Percentiles rank a stretch among this genome's conserved stretches.
Evolutionary conservation across 2,113 vertebrate genomes (phyloP).

Genomic region (Proteles cristata): DNA sequence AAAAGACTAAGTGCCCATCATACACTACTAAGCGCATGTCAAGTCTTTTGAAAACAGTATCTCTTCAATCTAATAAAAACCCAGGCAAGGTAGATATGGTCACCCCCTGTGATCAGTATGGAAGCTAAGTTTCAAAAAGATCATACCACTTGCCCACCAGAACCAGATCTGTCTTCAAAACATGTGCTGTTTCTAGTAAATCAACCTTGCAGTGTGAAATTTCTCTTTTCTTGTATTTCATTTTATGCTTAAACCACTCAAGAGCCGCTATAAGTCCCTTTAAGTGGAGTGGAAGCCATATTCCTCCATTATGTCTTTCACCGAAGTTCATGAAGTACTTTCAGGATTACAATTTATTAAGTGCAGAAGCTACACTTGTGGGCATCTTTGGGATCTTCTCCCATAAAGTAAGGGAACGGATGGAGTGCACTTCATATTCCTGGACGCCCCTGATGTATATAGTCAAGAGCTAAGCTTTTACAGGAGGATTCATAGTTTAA

Average conservation of each 20-base stretch:
- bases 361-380: slow-evolving; percentile 31
- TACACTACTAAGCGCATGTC: background rate
- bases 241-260: slow-evolving; percentile 35
- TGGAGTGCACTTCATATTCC: slow-evolving; percentile 51
- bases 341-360: slow-evolving; percentile 45
- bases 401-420: slow-evolving; percentile 49
- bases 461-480: slow-evolving; percentile 43
- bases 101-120: background rate
- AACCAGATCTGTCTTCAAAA: background rate
- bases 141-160: background rate
- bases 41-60: background rate
- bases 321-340: slow-evolving; percentile 18
- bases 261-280: slow-evolving; percentile 40
- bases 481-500: background rate
- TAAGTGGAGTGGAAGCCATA: background rate
- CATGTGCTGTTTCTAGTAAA: slow-evolving; percentile 32
- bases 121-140: background rate
- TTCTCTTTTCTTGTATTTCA: slow-evolving; percentile 37
- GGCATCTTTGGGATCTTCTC: slow-evolving; percentile 40
- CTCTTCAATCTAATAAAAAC: slow-evolving; percentile 13
- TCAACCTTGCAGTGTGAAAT: background rate
- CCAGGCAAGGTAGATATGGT: background rate
- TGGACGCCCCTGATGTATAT: background rate
- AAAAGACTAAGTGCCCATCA: background rate
- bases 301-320: background rate